These are phyloP conservation scores for Digitonthophagus gazella DNA, from an alignment of 2,888 invertebrate genomes.

Conservation along the genomic window DNA sequence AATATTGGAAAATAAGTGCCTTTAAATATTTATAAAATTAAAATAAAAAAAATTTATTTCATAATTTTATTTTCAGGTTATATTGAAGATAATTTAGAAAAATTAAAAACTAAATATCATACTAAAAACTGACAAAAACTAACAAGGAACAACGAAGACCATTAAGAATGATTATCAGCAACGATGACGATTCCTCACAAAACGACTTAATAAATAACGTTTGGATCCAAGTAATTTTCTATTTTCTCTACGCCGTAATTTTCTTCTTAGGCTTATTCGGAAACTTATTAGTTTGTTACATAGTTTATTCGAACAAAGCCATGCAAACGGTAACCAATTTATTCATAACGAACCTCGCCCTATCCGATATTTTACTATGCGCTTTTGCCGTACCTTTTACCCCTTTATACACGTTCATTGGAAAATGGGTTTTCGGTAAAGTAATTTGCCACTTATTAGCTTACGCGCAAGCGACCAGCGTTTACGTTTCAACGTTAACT, in stretches of 20 bases:
- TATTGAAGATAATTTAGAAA: constrained; percentile 11
- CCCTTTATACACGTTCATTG: constrained; percentile 80
- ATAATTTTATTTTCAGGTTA: constrained; percentile 24
- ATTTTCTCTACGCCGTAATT: constrained; percentile 71
- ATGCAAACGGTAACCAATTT: constrained; percentile 93
- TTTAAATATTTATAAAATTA: too few relatives aligned
- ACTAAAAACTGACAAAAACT: constrained; percentile 2
- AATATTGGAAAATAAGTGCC: background rate
- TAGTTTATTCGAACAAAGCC: constrained; percentile 77
- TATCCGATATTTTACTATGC: constrained; percentile 84
- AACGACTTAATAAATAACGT: constrained; percentile 54
- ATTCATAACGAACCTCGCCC: constrained; percentile 85
- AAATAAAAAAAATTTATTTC: background rate
- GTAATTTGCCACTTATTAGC: constrained; percentile 82
- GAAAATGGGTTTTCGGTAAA: constrained; percentile 82
- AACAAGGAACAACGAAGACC: constrained; percentile 11
- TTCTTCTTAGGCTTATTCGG: constrained; percentile 80
- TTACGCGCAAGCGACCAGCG: constrained; percentile 82
- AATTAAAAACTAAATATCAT: background rate
- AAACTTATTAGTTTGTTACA: constrained; percentile 81
- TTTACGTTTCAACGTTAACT: constrained; percentile 87
- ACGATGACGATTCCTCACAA: constrained; percentile 25
- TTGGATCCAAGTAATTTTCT: constrained; percentile 67
- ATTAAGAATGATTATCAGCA: constrained; percentile 23
- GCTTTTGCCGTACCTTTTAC: constrained; percentile 85